Evolutionary conservation across 2,888 invertebrate species (phyloP).

Genomic region (Sarcophaga carnaria): DNA sequence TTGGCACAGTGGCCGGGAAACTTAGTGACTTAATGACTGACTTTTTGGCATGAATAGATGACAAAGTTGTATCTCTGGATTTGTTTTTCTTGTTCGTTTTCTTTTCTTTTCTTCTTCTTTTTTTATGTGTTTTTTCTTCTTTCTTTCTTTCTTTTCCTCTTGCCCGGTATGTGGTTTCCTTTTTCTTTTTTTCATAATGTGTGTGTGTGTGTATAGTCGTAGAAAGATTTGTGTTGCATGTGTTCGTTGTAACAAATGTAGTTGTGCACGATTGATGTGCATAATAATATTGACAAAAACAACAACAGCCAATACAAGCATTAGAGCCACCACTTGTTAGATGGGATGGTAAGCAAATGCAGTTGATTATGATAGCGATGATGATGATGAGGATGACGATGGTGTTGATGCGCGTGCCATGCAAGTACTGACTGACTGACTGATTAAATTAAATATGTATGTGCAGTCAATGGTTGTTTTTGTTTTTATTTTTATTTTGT

Average conservation of each 20-base stretch:
- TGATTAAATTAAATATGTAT: not conserved
- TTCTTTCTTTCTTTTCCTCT: constrained; percentile 40
- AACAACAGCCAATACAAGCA: constrained; percentile 7
- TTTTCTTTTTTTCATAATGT: constrained; percentile 18
- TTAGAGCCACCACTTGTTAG: constrained; percentile 32
- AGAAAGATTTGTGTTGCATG: constrained; percentile 15
- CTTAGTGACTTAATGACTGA: constrained; percentile 80
- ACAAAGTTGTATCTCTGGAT: constrained; percentile 63
- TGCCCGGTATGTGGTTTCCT: constrained; percentile 29
- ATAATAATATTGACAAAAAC: constrained; percentile 4
- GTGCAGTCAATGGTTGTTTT: not conserved
- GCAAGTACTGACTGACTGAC: too few relatives aligned
- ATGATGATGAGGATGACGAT: not conserved
- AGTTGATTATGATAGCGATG: not conserved
- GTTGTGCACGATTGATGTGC: constrained; percentile 19
- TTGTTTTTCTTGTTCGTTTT: constrained; percentile 38
- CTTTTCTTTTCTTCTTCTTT: constrained; percentile 47
- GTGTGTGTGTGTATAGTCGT: not conserved
- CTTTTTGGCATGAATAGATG: constrained; percentile 72
- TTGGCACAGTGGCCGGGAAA: constrained; percentile 80
- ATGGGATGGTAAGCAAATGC: constrained; percentile 8
- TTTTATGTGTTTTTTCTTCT: constrained; percentile 39
- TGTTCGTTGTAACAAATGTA: not conserved
- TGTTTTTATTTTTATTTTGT: not conserved
- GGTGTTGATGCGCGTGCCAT: constrained; percentile 28